A percentile compares a stretch with the other conserved stretches of the same genome.
Conservation (phyloP, 1,140 invertebrate species). For the Ceratosolen fusciceps region DNA sequence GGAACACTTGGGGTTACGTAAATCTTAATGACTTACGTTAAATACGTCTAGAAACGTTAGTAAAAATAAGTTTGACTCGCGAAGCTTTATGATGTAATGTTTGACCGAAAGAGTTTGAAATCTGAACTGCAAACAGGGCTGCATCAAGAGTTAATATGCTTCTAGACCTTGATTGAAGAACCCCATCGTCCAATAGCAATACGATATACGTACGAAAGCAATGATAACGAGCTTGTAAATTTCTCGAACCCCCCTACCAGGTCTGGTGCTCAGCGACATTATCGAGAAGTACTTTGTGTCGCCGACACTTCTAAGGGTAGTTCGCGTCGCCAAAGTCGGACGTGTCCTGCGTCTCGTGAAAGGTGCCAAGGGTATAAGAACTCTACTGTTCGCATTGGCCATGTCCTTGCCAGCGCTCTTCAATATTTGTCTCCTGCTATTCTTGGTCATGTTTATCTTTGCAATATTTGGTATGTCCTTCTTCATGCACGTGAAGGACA, state of each 20-base stretch:
- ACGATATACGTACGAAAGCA: neutral
- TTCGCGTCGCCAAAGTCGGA: conserved; percentile 97
- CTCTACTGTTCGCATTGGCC: conserved; percentile 95
- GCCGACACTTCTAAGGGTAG: conserved; percentile 95
- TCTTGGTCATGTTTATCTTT: conserved; percentile 99
- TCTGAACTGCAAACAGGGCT: neutral
- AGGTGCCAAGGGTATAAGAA: conserved; percentile 97
- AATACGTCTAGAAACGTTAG: no score
- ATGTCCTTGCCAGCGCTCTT: conserved; percentile 98
- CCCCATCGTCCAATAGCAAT: neutral
- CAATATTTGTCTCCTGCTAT: conserved; percentile 98
- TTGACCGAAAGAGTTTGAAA: conserved; percentile 21
- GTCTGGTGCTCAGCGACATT: conserved; percentile 94
- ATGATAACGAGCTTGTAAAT: conserved; percentile 31
- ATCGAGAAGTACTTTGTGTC: conserved; percentile 98
- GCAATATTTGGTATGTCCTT: conserved; percentile 99
- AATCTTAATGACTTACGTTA: no score
- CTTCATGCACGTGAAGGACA: conserved; percentile 97
- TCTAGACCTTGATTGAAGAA: neutral
- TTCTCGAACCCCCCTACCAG: conserved; percentile 72
- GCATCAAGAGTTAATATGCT: conserved; percentile 17
- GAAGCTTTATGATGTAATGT: neutral
- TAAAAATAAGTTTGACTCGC: no score
- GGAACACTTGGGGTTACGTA: no score
- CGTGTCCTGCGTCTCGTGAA: conserved; percentile 96